Percentiles rank a stretch among this genome's conserved stretches.
These are phyloP conservation scores for Amazona vittata DNA, from an alignment of 2,113 vertebrate species.

Conservation along the genomic window DNA sequence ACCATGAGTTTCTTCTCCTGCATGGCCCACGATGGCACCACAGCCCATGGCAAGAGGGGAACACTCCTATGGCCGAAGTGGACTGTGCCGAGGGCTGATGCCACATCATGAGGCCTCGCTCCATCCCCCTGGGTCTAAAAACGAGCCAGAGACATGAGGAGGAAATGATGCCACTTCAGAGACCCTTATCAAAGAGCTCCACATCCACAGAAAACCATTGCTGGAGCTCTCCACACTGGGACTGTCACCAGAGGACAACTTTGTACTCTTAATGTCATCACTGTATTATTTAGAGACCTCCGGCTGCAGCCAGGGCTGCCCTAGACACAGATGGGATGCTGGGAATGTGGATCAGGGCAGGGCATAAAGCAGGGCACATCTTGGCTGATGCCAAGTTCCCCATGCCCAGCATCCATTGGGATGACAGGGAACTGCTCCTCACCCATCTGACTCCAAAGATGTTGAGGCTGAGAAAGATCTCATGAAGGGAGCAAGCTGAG, in stretches of 20 bases:
- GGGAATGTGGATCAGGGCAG: accelerated
- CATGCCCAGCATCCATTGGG: background rate
- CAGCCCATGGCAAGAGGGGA: background rate
- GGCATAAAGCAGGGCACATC: accelerated
- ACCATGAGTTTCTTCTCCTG: background rate
- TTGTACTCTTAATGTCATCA: background rate
- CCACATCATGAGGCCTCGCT: background rate
- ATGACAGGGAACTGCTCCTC: background rate
- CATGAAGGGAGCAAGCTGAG: background rate
- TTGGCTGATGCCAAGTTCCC: background rate
- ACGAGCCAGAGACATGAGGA: background rate
- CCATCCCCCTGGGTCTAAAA: background rate
- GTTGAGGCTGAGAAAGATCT: background rate
- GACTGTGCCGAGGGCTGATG: background rate
- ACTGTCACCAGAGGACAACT: background rate
- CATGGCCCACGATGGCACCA: background rate
- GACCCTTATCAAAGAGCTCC: background rate
- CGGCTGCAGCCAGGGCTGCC: background rate
- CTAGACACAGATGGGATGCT: background rate
- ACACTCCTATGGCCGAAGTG: accelerated
- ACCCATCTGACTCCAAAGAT: background rate
- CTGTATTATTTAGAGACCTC: background rate
- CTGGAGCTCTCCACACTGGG: background rate
- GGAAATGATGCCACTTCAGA: background rate
- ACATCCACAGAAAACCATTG: background rate